A percentile compares a stretch with the other conserved stretches of the same genome.
These are phyloP conservation scores for Chloropsis hardwickii DNA, from an alignment of 2,113 vertebrate genomes.

Conservation along the genomic window DNA sequence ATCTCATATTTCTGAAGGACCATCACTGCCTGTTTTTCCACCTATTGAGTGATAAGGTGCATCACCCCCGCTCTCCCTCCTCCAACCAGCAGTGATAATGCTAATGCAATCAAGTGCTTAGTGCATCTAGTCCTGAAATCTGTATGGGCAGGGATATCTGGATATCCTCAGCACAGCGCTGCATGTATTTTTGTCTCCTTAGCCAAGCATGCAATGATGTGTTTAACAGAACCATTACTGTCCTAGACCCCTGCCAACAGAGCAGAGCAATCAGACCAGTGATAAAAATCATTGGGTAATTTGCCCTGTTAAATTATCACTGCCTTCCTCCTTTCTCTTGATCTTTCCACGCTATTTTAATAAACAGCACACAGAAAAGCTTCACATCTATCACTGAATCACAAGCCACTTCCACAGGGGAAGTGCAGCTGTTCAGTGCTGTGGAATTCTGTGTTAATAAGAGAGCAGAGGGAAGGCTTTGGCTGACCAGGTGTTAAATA, in stretches of 20 bases:
- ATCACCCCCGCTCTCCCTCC: not conserved
- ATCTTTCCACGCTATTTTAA: not conserved
- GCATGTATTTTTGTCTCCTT: not conserved
- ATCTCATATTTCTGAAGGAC: not conserved
- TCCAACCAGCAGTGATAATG: not conserved
- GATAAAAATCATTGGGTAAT: not conserved
- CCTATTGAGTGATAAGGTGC: not conserved
- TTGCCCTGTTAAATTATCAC: not conserved
- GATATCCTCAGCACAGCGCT: not conserved
- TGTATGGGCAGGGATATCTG: not conserved
- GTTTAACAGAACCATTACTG: not conserved
- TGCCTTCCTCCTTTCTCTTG: not conserved
- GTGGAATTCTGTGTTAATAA: not conserved
- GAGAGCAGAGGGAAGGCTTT: not conserved
- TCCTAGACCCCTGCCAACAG: not conserved
- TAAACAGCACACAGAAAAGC: not conserved
- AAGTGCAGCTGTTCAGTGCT: not conserved
- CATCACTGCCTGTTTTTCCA: not conserved
- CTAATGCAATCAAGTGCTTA: conserved; percentile 14
- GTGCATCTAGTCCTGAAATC: not conserved
- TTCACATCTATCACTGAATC: not conserved
- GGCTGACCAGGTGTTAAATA: not conserved
- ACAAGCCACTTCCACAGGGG: not conserved
- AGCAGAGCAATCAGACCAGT: not conserved
- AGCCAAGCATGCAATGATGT: not conserved